Conservation (phyloP, 2,888 invertebrate genomes). For the Phorcus lineatus region DNA sequence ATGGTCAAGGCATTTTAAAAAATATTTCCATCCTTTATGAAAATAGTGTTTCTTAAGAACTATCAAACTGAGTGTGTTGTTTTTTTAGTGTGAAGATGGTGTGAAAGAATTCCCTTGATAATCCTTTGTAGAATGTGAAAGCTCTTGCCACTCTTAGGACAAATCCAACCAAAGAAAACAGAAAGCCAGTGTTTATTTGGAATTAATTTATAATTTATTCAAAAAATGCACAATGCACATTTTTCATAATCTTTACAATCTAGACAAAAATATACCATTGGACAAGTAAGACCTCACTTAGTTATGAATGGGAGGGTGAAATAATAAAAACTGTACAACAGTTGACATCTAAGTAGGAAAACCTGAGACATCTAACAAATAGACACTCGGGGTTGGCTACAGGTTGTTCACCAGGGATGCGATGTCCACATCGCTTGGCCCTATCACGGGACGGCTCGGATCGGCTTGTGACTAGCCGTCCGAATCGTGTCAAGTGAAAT, state of each 20-base stretch:
- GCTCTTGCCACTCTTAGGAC: neutral
- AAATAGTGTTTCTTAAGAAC: too few species aligned
- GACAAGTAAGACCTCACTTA: neutral
- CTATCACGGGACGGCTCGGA: neutral
- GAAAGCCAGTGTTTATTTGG: neutral
- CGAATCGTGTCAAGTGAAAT: neutral
- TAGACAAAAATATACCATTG: constrained; percentile 55
- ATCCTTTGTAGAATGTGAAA: too few species aligned
- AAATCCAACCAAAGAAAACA: neutral
- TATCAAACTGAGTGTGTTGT: too few species aligned
- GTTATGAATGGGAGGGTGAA: constrained; percentile 25
- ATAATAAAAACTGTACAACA: constrained; percentile 36
- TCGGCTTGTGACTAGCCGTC: too few species aligned
- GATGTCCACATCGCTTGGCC: neutral
- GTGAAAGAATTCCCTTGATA: too few species aligned
- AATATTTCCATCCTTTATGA: too few species aligned
- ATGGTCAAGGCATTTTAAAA: too few species aligned
- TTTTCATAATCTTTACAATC: constrained; percentile 56
- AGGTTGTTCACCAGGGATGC: too few species aligned
- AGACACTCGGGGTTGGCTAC: neutral
- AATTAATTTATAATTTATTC: constrained; percentile 41
- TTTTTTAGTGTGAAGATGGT: too few species aligned
- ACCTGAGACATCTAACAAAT: constrained; percentile 34
- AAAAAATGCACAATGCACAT: constrained; percentile 64
- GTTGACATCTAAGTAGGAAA: constrained; percentile 16